These are phyloP conservation scores for Stenolophus ochropezus DNA, from an alignment of 2,888 invertebrate species.

Conservation along the genomic window DNA sequence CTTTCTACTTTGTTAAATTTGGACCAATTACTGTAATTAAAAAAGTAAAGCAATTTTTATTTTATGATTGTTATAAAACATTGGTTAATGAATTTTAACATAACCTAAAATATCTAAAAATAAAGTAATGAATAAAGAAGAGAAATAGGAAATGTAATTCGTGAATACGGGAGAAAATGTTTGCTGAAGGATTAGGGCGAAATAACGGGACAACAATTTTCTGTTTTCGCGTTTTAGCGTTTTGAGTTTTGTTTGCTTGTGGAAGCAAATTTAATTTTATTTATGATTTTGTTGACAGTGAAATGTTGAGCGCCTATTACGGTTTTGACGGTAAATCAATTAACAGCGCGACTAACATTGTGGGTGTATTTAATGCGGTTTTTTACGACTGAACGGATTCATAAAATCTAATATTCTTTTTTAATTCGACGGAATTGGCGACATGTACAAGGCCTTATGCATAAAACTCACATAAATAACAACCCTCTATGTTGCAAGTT, in stretches of 20 bases:
- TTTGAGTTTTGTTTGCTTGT: slow-evolving; percentile 31
- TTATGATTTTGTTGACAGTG: slow-evolving; percentile 43
- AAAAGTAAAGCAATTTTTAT: too few relatives aligned
- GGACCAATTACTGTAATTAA: too few relatives aligned
- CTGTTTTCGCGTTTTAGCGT: background rate
- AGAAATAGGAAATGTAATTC: too few relatives aligned
- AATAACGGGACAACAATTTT: background rate
- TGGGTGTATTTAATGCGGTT: background rate
- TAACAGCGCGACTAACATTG: slow-evolving; percentile 28
- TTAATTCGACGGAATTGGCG: slow-evolving; percentile 40
- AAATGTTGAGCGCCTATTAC: slow-evolving; percentile 33
- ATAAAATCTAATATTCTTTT: slow-evolving; percentile 51
- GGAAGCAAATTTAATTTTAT: slow-evolving; percentile 36
- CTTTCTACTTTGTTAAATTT: too few relatives aligned
- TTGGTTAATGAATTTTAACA: too few relatives aligned
- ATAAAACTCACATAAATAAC: slow-evolving; percentile 31
- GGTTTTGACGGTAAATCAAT: slow-evolving; percentile 44
- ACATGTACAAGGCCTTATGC: slow-evolving; percentile 2
- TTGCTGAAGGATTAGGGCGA: background rate
- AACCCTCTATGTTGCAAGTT: slow-evolving; percentile 4
- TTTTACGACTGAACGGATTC: slow-evolving; percentile 46
- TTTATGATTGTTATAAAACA: too few relatives aligned
- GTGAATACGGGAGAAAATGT: too few relatives aligned
- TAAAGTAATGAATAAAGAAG: too few relatives aligned
- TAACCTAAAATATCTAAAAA: too few relatives aligned